A percentile compares a stretch with the other conserved stretches of the same genome.
phyloP scores from a whole-genome alignment of 2,888 invertebrate species.

The Ophion ventricosus region DNA sequence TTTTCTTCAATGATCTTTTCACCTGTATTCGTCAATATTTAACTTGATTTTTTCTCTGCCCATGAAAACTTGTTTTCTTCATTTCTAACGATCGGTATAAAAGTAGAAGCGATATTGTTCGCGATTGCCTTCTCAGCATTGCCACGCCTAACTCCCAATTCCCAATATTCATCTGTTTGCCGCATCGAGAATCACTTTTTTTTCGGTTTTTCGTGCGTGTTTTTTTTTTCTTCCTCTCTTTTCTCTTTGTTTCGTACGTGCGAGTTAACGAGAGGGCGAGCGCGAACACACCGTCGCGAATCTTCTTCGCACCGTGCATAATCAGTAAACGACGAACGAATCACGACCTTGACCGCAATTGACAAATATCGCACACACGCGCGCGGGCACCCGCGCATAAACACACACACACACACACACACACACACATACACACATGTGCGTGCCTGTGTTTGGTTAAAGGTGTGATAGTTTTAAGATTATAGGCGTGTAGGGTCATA shows the following conservation, averaged over 20 bases:
- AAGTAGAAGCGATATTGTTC: background rate
- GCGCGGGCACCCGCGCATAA: background rate
- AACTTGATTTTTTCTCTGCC: too few relatives aligned
- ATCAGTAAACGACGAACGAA: conserved; percentile 43
- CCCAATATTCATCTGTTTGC: background rate
- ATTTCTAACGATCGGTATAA: too few relatives aligned
- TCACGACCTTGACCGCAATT: conserved; percentile 59
- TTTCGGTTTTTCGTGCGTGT: background rate
- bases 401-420: background rate
- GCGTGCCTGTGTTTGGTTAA: background rate
- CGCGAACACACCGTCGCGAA: conserved; percentile 42
- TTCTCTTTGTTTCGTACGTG: conserved; percentile 11
- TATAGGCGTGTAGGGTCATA: conserved; percentile 52
- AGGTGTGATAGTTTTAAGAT: conserved; percentile 46
- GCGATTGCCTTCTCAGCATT: background rate
- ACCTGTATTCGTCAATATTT: too few relatives aligned
- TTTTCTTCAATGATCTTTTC: too few relatives aligned
- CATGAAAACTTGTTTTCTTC: too few relatives aligned
- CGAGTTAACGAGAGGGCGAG: conserved; percentile 40
- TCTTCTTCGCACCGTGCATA: conserved; percentile 54
- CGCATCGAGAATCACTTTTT: background rate
- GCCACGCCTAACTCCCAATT: background rate
- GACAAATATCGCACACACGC: conserved; percentile 38
- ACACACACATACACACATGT: background rate
- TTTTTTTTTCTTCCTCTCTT: conserved; percentile 17